Evolutionary conservation across 2,113 vertebrate genomes (phyloP).

Genomic region (Odocoileus virginianus): DNA sequence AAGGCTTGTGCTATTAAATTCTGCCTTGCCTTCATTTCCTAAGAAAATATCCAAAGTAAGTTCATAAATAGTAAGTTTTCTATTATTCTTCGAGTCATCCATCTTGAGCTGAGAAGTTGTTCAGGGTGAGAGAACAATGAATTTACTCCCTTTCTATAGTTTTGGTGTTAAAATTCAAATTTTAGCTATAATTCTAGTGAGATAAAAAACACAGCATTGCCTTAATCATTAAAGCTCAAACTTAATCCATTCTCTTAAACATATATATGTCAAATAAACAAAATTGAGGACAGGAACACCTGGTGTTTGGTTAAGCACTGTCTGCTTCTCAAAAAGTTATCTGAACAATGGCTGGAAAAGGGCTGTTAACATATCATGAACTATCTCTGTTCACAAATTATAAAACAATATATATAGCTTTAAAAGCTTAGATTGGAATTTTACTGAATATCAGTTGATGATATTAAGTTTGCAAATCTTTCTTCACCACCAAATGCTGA

Average conservation of each 20-base stretch:
- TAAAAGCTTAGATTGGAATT: not conserved
- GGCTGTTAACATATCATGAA: not conserved
- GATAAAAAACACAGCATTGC: not conserved
- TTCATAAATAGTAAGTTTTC: not conserved
- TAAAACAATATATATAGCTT: not conserved
- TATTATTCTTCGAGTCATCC: not conserved
- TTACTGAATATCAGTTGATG: not conserved
- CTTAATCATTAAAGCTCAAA: not conserved
- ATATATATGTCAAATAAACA: not conserved
- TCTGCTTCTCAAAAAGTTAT: constrained; percentile 32
- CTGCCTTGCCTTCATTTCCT: constrained; percentile 5
- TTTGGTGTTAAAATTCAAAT: constrained; percentile 15
- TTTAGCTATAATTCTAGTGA: not conserved
- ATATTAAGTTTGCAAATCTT: not conserved
- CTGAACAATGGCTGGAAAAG: not conserved
- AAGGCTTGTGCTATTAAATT: not conserved
- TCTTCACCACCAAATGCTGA: not conserved
- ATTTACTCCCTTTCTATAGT: not conserved
- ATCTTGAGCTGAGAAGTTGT: not conserved
- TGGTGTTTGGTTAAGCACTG: not conserved
- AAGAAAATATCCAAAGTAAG: constrained; percentile 7
- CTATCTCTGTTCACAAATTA: not conserved
- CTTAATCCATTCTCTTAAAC: constrained; percentile 4
- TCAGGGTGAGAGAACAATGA: not conserved
- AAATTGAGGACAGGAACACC: not conserved